phyloP scores from a whole-genome alignment of 2,888 invertebrate genomes.

The Amphipoea lucens region DNA sequence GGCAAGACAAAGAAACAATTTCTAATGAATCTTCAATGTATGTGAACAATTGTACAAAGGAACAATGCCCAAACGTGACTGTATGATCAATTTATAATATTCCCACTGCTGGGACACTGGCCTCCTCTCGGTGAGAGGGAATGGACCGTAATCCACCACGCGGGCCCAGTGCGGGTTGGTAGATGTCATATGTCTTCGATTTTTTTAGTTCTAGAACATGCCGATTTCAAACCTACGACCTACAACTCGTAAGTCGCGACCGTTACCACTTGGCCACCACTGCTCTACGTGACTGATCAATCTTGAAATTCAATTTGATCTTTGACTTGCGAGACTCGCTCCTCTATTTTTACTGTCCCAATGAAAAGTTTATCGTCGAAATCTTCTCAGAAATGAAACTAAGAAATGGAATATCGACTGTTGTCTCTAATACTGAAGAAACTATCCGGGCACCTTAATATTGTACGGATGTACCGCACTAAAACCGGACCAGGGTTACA shows the following conservation, averaged over 20 bases:
- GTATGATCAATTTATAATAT: neutral
- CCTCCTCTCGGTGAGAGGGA: neutral
- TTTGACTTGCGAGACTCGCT: constrained; percentile 14
- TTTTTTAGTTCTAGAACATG: neutral
- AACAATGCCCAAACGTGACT: constrained; percentile 36
- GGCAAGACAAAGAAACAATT: constrained; percentile 36
- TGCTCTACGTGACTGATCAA: constrained; percentile 4
- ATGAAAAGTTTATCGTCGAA: constrained; percentile 1
- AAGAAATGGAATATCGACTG: neutral
- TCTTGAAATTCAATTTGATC: constrained; percentile 35
- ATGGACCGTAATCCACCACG: neutral
- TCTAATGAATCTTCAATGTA: constrained; percentile 32
- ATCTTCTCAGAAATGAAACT: constrained; percentile 4
- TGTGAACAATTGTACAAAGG: constrained; percentile 42
- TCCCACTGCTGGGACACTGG: neutral
- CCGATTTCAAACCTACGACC: too few relatives aligned
- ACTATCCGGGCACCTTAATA: constrained; percentile 41
- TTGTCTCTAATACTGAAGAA: constrained; percentile 7
- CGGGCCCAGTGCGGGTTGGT: neutral
- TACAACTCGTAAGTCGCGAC: too few relatives aligned
- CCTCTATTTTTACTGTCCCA: neutral
- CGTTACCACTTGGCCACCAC: too few relatives aligned
- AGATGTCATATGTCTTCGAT: neutral
- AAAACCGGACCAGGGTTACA: constrained; percentile 43
- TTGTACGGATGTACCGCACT: constrained; percentile 46